phyloP scores from a whole-genome alignment of 2,113 vertebrate genomes.

The Mastomys natalensis region DNA sequence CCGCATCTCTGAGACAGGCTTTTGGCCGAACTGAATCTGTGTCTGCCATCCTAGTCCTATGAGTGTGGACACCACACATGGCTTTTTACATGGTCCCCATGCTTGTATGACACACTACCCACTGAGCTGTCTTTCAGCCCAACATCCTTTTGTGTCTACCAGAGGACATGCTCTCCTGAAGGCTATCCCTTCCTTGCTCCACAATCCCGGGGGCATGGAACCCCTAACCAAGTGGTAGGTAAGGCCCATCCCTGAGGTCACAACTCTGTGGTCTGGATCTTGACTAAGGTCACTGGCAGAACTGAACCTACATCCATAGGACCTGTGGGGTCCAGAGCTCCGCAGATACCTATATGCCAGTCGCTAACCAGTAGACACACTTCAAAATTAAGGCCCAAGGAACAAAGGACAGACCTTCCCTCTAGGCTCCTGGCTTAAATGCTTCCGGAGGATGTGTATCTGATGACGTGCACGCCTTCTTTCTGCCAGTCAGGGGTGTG shows the following conservation, averaged over 20 bases:
- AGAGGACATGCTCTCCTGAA: not conserved
- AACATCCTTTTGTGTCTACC: not conserved
- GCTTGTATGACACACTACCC: not conserved
- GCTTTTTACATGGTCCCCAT: not conserved
- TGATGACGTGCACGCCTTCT: not conserved
- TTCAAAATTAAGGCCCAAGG: not conserved
- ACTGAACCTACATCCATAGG: no score
- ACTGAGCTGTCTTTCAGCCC: not conserved
- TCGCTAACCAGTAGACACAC: not conserved
- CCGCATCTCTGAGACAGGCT: not conserved
- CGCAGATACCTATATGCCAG: not conserved
- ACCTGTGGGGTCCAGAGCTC: not conserved
- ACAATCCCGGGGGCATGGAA: not conserved
- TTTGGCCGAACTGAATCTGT: not conserved
- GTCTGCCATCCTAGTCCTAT: not conserved
- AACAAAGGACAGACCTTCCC: not conserved
- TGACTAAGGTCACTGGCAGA: not conserved
- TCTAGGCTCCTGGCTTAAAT: not conserved
- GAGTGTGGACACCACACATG: not conserved
- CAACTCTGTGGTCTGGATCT: not conserved
- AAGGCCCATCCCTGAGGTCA: not conserved
- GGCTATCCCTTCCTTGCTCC: not conserved
- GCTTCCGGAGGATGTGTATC: not conserved
- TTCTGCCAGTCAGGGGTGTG: not conserved
- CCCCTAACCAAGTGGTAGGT: not conserved